A percentile compares a stretch with the other conserved stretches of the same genome.
Conservation (phyloP, 2,797 vertebrate genomes). For the Oophaga sylvatica region DNA sequence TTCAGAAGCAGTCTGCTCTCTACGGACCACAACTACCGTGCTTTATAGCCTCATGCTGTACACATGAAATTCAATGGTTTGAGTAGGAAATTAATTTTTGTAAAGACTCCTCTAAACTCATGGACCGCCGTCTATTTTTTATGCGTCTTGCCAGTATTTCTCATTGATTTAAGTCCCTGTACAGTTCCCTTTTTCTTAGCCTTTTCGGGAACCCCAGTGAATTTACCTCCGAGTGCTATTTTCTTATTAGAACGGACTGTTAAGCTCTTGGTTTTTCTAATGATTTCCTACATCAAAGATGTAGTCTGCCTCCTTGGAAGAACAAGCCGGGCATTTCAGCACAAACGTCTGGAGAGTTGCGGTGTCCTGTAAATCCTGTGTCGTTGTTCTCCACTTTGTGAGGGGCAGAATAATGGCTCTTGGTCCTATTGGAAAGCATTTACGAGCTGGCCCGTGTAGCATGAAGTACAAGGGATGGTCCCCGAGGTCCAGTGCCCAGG, state of each 20-base stretch:
- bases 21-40: neutral
- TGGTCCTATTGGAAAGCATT: neutral
- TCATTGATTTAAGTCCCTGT: neutral
- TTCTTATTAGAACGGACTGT: neutral
- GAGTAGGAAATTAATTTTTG: neutral
- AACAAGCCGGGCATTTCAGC: neutral
- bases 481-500: neutral
- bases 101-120: neutral
- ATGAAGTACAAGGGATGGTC: neutral
- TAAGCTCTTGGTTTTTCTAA: neutral
- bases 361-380: neutral
- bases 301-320: neutral
- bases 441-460: neutral
- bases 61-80: neutral
- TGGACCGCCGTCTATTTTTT: neutral
- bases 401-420: neutral
- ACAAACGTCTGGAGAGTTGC: neutral
- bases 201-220: neutral
- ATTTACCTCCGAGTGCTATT: neutral
- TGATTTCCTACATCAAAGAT: neutral
- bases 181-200: neutral
- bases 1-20: neutral
- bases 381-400: neutral
- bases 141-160: neutral
- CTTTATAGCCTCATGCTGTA: neutral